Evolutionary conservation across 2,113 vertebrate species (phyloP), one percentile per base, ranked within the genome.

Genomic region (Camelus dromedarius): DNA sequence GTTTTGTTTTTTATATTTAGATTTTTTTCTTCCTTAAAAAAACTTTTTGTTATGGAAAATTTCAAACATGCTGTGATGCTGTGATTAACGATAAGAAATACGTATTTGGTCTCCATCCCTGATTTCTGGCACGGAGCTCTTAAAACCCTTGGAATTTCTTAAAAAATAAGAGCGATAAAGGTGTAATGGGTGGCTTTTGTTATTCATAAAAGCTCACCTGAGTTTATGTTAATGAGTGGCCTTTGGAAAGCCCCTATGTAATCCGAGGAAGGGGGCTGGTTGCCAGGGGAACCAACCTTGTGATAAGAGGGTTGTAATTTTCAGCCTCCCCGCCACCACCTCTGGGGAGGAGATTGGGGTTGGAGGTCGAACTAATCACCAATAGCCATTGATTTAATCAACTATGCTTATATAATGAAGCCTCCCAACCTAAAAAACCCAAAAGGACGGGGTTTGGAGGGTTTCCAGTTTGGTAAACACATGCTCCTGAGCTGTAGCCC

Each of bases 1-100:
- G 18, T 72, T 91, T 86, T 81, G 52, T 86, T 91, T 70, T 94
- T 42, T 75, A 58, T 81, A n/a, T 80, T 73, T 82, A 64, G 4
- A 16, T 28, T 26, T 75, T 48, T 50, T 77, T 42, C 38, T 58
- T 15, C 19, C 48, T 32, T 72, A 52, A 75, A 56, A 70, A 48
- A 50, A 14, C 24, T 60, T 48, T 76, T 95, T 66, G 66, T 67
- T 75, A 75, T 56, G 50, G 80, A 93, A 80, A 95, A 80, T 16
- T 30, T 93, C 28, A 84, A 84, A 90, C 38, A 80, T 75, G 75
- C 38, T 60, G 24, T 62, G 46, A 62, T 14, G 22, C 32, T 93
- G 20, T 64, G 42, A 81, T 60, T 81, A 30, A 50, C 60, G 42
- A 50, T 19, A 94, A 62, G 42, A 88, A 54, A 81, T 38, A 54